Evolutionary conservation across 2,113 vertebrate species (phyloP).

Genomic region (Chionomys nivalis): DNA sequence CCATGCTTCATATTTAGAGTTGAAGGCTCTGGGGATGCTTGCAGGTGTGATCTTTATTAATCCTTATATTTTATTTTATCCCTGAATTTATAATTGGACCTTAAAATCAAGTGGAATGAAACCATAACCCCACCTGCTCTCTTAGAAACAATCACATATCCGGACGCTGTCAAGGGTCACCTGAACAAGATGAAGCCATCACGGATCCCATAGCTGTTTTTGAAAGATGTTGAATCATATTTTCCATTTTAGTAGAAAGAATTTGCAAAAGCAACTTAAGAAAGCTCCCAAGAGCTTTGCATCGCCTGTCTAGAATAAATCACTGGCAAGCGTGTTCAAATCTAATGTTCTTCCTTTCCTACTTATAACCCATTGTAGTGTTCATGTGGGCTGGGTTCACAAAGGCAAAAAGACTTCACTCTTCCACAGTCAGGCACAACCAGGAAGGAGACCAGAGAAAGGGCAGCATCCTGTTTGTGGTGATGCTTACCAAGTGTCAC

Average conservation of each 20-base stretch:
- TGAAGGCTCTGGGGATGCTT: background rate
- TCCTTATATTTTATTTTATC: conserved; percentile 57
- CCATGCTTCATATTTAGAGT: background rate
- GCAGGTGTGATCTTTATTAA: conserved; percentile 55
- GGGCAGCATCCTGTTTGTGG: background rate
- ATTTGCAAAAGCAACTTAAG: background rate
- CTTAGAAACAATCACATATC: background rate
- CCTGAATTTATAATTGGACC: conserved; percentile 54
- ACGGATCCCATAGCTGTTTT: background rate
- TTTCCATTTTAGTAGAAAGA: conserved; percentile 24
- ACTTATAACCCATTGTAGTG: rapidly evolving
- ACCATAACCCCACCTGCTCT: background rate
- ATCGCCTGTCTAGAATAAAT: background rate
- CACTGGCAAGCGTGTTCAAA: background rate
- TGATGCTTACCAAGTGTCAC: background rate
- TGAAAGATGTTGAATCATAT: background rate
- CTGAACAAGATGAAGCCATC: background rate
- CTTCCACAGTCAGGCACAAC: background rate
- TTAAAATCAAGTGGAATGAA: conserved; percentile 54
- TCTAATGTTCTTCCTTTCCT: rapidly evolving
- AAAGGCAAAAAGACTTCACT: background rate
- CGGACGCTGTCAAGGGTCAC: background rate
- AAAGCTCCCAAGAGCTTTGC: background rate
- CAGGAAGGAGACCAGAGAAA: background rate
- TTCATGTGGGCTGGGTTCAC: rapidly evolving